phyloP scores from a whole-genome alignment of 1,140 invertebrate genomes.

The Catajapyx aquilonaris region DNA sequence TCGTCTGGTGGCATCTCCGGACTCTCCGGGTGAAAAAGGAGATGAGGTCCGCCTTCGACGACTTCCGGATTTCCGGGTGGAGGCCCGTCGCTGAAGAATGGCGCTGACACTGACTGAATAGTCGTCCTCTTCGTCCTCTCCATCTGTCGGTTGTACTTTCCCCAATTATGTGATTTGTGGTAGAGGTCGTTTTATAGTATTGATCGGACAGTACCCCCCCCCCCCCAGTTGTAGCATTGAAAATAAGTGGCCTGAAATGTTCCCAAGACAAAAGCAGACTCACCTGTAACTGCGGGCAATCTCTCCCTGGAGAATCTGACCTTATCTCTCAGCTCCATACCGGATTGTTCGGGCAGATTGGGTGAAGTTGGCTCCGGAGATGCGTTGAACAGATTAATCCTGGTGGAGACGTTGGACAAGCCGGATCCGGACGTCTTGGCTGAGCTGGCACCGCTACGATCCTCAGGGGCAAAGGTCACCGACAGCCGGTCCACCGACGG shows the following conservation, averaged over 20 bases:
- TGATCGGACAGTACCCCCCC: too few species aligned
- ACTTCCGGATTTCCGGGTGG: conserved; percentile 30
- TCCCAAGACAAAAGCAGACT: too few species aligned
- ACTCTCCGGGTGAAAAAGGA: conserved; percentile 38
- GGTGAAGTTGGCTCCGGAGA: conserved; percentile 6
- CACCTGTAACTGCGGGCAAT: conserved; percentile 12
- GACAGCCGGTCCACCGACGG: conserved; percentile 41
- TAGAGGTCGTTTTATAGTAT: too few species aligned
- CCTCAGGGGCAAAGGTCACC: conserved; percentile 38
- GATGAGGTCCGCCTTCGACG: conserved; percentile 41
- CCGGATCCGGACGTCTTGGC: not conserved
- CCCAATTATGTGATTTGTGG: too few species aligned
- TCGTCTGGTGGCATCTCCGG: conserved; percentile 23
- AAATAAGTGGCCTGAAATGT: too few species aligned
- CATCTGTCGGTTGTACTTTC: too few species aligned
- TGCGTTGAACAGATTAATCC: conserved; percentile 19
- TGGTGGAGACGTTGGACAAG: conserved; percentile 17
- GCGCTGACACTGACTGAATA: conserved; percentile 61
- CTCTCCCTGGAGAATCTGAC: conserved; percentile 9
- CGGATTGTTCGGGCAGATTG: not conserved
- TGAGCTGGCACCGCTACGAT: conserved; percentile 11
- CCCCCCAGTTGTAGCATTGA: too few species aligned
- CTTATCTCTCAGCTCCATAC: conserved; percentile 9
- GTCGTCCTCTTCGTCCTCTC: conserved; percentile 39
- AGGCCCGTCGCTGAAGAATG: conserved; percentile 47